These are phyloP conservation scores for Catagonus wagneri DNA, from an alignment of 2,113 vertebrate genomes.

Conservation along the genomic window DNA sequence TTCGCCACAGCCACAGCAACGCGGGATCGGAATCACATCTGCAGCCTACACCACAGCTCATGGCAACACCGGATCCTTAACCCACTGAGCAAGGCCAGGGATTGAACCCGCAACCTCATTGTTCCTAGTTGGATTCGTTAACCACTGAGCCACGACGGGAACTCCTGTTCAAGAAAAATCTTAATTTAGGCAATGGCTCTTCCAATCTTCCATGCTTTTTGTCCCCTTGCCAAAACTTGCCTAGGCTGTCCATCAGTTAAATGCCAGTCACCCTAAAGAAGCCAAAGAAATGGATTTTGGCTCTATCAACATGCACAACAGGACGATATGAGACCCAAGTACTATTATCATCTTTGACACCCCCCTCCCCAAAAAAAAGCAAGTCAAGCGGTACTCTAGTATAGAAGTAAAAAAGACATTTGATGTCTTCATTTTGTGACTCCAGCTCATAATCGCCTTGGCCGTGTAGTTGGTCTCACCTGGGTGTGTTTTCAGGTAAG, in stretches of 20 bases:
- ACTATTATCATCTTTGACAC: slow-evolving; percentile 50
- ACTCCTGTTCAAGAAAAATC: too few relatives aligned
- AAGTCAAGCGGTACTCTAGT: background rate
- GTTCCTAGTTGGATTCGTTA: too few relatives aligned
- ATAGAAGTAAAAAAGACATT: slow-evolving; percentile 70
- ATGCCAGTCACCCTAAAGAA: background rate
- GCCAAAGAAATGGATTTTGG: background rate
- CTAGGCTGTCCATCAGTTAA: background rate
- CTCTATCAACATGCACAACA: background rate
- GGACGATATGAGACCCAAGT: background rate
- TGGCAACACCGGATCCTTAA: too few relatives aligned
- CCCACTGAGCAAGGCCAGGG: too few relatives aligned
- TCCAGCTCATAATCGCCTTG: background rate
- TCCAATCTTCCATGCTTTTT: background rate
- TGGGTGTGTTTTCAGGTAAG: background rate
- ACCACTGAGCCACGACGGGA: too few relatives aligned
- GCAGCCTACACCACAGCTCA: too few relatives aligned
- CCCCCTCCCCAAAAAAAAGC: background rate
- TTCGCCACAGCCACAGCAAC: too few relatives aligned
- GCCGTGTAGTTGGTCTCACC: background rate
- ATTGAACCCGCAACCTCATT: too few relatives aligned
- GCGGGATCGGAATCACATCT: too few relatives aligned
- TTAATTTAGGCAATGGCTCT: background rate
- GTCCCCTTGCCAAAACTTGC: background rate
- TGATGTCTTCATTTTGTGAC: slow-evolving; percentile 38